A percentile compares a stretch with the other conserved stretches of the same genome.
phyloP scores from a whole-genome alignment of 2,113 vertebrate genomes.

The Oryzias curvinotus region DNA sequence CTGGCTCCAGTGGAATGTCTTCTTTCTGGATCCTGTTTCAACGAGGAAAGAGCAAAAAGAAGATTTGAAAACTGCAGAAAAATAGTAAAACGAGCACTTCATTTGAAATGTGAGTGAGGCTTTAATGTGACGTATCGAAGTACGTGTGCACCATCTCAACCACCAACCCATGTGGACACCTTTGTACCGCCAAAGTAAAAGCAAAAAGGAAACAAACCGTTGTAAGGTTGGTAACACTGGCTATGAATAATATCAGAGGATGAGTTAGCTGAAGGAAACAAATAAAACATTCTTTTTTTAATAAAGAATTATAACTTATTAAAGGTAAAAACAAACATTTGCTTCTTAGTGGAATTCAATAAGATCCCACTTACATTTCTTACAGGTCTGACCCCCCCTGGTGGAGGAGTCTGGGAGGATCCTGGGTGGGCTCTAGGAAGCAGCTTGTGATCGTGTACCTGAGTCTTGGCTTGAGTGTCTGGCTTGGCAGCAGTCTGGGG shows the following conservation, averaged over 20 bases:
- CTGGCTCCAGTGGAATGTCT: slow-evolving; percentile 58
- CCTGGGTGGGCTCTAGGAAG: slow-evolving; percentile 74
- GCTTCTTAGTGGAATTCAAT: not conserved
- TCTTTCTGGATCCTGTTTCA: slow-evolving; percentile 67
- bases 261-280: slow-evolving; percentile 57
- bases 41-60: slow-evolving; percentile 10
- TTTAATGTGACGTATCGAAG: slow-evolving; percentile 6
- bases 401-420: slow-evolving; percentile 66
- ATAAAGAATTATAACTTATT: not conserved
- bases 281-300: slow-evolving; percentile 13
- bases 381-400: slow-evolving; percentile 83
- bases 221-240: slow-evolving; percentile 42
- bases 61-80: not conserved
- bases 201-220: slow-evolving; percentile 62
- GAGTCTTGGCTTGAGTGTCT: slow-evolving; percentile 69
- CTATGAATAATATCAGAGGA: slow-evolving; percentile 64
- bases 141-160: slow-evolving; percentile 18
- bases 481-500: slow-evolving; percentile 35
- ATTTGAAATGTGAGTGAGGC: not conserved
- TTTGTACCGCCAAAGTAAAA: slow-evolving; percentile 31
- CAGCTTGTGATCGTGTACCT: slow-evolving; percentile 76
- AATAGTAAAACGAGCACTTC: not conserved
- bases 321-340: not conserved
- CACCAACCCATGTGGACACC: slow-evolving; percentile 40
- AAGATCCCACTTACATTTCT: slow-evolving; percentile 78